Evolutionary conservation across 2,888 invertebrate species (phyloP).

Genomic region (Lycocerus yunnanus): DNA sequence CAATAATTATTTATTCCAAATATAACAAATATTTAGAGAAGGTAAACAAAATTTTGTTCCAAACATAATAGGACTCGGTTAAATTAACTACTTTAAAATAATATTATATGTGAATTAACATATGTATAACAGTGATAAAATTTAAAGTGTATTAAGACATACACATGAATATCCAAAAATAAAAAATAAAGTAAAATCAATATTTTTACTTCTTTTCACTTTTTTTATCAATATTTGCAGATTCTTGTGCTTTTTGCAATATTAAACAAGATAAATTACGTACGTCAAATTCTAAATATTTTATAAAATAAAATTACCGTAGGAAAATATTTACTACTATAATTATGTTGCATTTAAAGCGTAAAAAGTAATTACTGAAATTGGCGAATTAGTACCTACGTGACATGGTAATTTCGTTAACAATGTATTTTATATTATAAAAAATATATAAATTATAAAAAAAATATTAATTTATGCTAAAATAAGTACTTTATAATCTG

Average conservation of each 20-base stretch:
- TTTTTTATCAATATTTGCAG: neutral
- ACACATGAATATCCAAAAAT: too few relatives aligned
- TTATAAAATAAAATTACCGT: neutral
- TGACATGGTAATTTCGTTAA: neutral
- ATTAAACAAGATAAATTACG: neutral
- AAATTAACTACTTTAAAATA: neutral
- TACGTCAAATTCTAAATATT: neutral
- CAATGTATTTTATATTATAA: neutral
- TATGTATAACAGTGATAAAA: neutral
- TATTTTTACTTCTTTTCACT: neutral
- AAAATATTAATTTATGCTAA: neutral
- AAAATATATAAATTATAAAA: neutral
- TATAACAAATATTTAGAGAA: neutral
- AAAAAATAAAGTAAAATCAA: neutral
- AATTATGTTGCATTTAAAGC: neutral
- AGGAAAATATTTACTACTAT: neutral
- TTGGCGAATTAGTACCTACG: neutral
- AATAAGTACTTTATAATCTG: neutral
- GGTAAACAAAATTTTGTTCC: neutral
- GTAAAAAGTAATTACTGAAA: neutral
- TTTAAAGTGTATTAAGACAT: neutral
- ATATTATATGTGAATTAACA: neutral
- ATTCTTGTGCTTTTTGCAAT: neutral
- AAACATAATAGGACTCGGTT: neutral
- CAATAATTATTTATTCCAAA: neutral